Evolutionary conservation across 2,797 vertebrate genomes (phyloP), one percentile per base, ranked within the genome.

Genomic region (Micromesistius poutassou): DNA sequence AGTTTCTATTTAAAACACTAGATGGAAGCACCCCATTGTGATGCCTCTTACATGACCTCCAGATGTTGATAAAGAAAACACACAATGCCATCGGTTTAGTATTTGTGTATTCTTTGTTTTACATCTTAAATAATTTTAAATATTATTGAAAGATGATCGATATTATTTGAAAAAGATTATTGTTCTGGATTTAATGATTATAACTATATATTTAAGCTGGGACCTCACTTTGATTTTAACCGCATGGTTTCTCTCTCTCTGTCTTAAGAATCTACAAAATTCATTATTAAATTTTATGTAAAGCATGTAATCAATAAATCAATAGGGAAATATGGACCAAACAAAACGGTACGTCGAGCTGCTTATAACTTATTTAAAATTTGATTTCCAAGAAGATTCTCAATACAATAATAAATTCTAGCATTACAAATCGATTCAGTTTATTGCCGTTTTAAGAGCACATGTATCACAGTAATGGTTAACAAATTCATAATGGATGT

Each of bases 21-120:
- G 82, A 80, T 77, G 78, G 80, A 66, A 71, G 80, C 66, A 66
- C 55, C 22, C 16, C 30, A 14, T 70, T n/a, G 73, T 42, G 35
- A 40, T 19, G 16, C 28, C 2, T 35, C 28, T 71, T 22, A 40
- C 25, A 2, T 10, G 12, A 30, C 22, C 13, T 25, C 30, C 28
- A 72, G 36, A 13, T 35, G 38, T 50, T 16, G n/a, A 33, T 66
- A 30, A 31, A 62, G 10, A 68, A 68, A 28, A 30, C n/a, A 28
- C 25, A 68, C 9, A 28, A 30, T 68, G 62, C n/a, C 62, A 68
- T 68, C 25, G 4, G 12, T 71, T 31, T 30, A 31, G 70, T 19
- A 19, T 71, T 30, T 71, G 28, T 33, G 22, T 33, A 16, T 25
- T 62, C 55, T 66, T 66, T 66, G n/a, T 66, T 25, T 25, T 66